phyloP scores from a whole-genome alignment of 2,113 vertebrate genomes.

The Poicephalus meyeri region DNA sequence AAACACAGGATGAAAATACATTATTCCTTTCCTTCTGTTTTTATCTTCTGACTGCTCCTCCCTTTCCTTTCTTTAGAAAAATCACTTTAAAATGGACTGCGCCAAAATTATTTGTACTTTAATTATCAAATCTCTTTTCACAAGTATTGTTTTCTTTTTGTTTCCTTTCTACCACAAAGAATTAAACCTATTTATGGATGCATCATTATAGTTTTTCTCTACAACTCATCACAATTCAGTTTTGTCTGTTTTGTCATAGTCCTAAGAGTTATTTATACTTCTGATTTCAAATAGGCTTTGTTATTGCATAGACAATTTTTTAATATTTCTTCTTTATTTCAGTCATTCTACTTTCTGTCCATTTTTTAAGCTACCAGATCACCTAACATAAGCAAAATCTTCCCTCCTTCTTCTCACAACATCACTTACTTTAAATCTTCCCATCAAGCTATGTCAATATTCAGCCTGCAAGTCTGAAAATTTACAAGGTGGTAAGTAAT shows the following conservation, averaged over 20 bases:
- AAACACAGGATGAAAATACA: not conserved
- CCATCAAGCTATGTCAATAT: not conserved
- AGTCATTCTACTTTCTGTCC: not conserved
- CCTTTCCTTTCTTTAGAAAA: not conserved
- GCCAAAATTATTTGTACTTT: not conserved
- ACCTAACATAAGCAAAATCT: not conserved
- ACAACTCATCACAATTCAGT: not conserved
- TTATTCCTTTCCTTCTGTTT: not conserved
- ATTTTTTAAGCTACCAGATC: not conserved
- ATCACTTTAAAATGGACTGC: not conserved
- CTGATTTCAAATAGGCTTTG: not conserved
- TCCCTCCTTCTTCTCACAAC: not conserved
- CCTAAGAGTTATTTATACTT: not conserved
- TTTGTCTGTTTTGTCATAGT: not conserved
- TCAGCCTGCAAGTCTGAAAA: not conserved
- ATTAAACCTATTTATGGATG: not conserved
- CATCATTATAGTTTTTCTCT: not conserved
- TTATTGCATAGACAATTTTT: not conserved
- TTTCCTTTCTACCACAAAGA: not conserved
- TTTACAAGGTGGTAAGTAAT: not conserved
- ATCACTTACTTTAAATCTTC: not conserved
- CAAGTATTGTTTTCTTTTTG: not conserved
- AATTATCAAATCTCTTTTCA: not conserved
- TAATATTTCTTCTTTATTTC: not conserved
- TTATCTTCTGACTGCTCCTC: not conserved